These are phyloP conservation scores for Sebastes iracundus DNA, from an alignment of 2,797 vertebrate species.

Conservation along the genomic window DNA sequence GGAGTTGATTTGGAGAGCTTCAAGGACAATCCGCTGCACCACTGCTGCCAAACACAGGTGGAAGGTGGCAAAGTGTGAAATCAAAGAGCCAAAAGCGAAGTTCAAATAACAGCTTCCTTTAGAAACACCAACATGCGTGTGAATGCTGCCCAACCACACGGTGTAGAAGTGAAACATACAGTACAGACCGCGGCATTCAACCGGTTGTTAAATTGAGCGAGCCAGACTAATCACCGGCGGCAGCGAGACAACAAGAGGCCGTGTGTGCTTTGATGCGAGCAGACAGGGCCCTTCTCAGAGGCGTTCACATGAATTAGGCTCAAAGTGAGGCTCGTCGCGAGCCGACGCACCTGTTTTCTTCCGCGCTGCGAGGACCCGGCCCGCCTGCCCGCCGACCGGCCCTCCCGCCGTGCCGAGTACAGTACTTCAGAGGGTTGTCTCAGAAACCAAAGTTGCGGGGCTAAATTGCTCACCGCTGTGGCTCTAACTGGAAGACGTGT, in stretches of 20 bases:
- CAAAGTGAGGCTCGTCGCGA: slow-evolving; percentile 43
- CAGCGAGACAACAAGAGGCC: slow-evolving; percentile 54
- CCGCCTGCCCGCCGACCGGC: slow-evolving; percentile 8
- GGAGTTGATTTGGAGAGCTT: slow-evolving; percentile 43
- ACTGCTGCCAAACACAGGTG: slow-evolving; percentile 7
- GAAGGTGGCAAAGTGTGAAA: slow-evolving; percentile 11
- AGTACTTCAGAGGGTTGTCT: slow-evolving; percentile 6
- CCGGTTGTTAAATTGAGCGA: slow-evolving; percentile 35
- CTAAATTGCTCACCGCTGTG: background rate
- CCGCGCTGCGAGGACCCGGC: background rate
- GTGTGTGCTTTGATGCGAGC: slow-evolving; percentile 61
- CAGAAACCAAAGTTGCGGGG: background rate
- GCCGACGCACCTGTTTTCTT: slow-evolving; percentile 44
- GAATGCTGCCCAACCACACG: no score
- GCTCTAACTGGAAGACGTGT: background rate
- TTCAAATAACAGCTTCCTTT: slow-evolving; percentile 7
- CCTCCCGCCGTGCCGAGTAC: slow-evolving; percentile 1
- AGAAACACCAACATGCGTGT: background rate
- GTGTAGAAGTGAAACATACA: background rate
- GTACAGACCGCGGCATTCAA: background rate
- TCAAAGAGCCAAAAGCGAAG: slow-evolving; percentile 29
- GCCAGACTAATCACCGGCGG: slow-evolving; percentile 59
- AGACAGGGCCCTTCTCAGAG: slow-evolving; percentile 62
- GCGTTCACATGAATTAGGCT: slow-evolving; percentile 58
- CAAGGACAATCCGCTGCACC: slow-evolving; percentile 46